Evolutionary conservation across 2,113 vertebrate species (phyloP).

Genomic region (Catharus fuscescens): DNA sequence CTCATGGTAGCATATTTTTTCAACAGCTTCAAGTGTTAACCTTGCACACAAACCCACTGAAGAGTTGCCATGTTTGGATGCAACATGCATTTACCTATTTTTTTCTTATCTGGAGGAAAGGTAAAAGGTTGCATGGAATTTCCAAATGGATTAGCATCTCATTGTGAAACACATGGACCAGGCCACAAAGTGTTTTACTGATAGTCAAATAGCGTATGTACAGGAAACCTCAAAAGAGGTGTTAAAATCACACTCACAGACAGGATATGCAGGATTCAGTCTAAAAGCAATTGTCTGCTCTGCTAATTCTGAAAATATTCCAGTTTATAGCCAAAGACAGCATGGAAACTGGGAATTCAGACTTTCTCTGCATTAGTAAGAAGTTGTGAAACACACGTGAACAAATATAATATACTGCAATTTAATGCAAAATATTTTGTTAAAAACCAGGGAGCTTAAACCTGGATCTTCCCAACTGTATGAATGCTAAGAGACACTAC

Average conservation of each 20-base stretch:
- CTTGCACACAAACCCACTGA: not conserved
- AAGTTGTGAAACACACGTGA: not conserved
- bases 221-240: not conserved
- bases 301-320: not conserved
- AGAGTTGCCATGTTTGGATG: not conserved
- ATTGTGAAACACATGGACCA: not conserved
- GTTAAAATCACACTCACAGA: not conserved
- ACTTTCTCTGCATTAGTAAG: not conserved
- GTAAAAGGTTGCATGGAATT: not conserved
- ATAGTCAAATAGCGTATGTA: fast-evolving
- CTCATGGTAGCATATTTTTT: not conserved
- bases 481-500: not conserved
- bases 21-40: not conserved
- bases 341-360: not conserved
- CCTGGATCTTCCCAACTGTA: not conserved
- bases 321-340: not conserved
- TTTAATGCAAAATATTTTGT: not conserved
- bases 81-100: not conserved
- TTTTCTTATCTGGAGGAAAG: not conserved
- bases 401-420: not conserved
- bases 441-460: not conserved
- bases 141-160: not conserved
- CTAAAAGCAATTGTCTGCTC: not conserved
- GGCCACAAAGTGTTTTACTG: not conserved
- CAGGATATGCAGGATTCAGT: not conserved